These are phyloP conservation scores for Diorhabda elongata DNA, from an alignment of 1,140 invertebrate species.

Conservation along the genomic window DNA sequence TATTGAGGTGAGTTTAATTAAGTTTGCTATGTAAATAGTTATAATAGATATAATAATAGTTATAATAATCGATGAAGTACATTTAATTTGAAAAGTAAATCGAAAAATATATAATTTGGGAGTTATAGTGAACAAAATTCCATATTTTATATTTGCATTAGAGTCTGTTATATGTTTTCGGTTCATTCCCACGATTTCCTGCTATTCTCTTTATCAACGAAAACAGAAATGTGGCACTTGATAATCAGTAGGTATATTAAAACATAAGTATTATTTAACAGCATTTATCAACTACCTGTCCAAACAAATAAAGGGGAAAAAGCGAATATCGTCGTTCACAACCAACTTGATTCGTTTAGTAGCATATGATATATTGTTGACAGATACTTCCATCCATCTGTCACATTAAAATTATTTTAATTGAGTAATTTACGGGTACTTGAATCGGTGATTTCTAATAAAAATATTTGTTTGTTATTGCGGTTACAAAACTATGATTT, in stretches of 20 bases:
- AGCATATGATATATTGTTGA: slow-evolving; percentile 47
- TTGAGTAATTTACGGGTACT: slow-evolving; percentile 33
- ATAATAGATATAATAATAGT: not conserved
- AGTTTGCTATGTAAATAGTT: not conserved
- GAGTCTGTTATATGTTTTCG: not conserved
- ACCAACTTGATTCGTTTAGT: slow-evolving; percentile 31
- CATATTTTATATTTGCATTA: too few species aligned
- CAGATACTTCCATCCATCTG: slow-evolving; percentile 41
- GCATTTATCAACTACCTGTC: slow-evolving; percentile 34
- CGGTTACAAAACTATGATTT: slow-evolving; percentile 8
- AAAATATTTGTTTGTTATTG: slow-evolving; percentile 10
- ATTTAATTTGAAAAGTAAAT: too few species aligned
- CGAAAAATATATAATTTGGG: too few species aligned
- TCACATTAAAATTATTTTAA: slow-evolving; percentile 48
- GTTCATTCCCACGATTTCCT: not conserved
- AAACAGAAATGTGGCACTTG: not conserved
- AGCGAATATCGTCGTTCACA: not conserved
- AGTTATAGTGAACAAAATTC: too few species aligned
- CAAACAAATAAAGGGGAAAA: slow-evolving; percentile 18
- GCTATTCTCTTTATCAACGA: not conserved
- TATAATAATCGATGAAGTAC: too few species aligned
- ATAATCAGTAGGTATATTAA: slow-evolving; percentile 34
- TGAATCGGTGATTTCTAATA: slow-evolving; percentile 8
- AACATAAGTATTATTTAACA: slow-evolving; percentile 43
- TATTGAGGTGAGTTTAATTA: not conserved